phyloP scores from a whole-genome alignment of 1,140 invertebrate genomes.

The Parapsyche elsis region DNA sequence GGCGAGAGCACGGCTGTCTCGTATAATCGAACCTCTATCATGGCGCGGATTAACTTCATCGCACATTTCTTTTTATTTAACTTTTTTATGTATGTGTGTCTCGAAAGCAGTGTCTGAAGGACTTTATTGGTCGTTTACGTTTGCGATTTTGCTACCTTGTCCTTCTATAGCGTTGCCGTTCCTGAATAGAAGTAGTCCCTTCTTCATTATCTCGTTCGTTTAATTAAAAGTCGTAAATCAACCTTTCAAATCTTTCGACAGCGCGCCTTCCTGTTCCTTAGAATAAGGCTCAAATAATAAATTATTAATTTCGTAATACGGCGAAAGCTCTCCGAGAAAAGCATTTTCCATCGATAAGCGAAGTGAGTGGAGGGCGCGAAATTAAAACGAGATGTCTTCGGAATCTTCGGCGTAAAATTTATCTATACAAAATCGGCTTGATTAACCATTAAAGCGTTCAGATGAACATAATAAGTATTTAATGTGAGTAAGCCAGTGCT shows the following conservation, averaged over 20 bases:
- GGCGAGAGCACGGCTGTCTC: too few relatives aligned
- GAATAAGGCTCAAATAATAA: background rate
- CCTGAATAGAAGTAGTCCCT: background rate
- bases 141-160: background rate
- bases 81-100: too few relatives aligned
- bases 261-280: background rate
- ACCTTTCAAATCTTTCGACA: constrained; percentile 10
- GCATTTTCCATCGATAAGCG: background rate
- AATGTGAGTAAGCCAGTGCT: too few relatives aligned
- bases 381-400: background rate
- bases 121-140: background rate
- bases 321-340: background rate
- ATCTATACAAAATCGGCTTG: background rate
- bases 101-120: background rate
- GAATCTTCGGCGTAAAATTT: background rate
- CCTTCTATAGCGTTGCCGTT: too few relatives aligned
- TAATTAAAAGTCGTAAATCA: constrained; percentile 31
- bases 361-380: background rate
- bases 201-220: constrained; percentile 9
- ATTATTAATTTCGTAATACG: constrained; percentile 28
- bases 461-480: background rate
- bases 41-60: background rate
- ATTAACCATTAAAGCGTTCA: background rate
- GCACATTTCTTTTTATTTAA: too few relatives aligned
- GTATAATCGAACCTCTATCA: background rate